phyloP scores from a whole-genome alignment of 2,888 invertebrate genomes.

The Drosophila nigricruria region DNA sequence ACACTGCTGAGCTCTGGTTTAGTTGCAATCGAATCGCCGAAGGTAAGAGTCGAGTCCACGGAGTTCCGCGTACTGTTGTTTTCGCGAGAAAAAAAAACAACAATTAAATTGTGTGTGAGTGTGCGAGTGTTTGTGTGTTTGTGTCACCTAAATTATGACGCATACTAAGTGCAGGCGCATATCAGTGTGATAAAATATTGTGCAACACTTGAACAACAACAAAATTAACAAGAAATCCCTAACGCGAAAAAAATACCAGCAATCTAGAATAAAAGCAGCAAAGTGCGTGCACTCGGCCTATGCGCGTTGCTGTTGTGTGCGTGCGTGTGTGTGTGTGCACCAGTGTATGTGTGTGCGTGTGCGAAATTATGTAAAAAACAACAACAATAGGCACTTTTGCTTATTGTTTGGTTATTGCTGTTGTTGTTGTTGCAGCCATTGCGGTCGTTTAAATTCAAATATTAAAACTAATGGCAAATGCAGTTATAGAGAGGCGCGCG shows the following conservation, averaged over 20 bases:
- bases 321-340: constrained; percentile 24
- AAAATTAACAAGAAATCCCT: constrained; percentile 28
- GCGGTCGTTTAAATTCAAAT: constrained; percentile 39
- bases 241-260: constrained; percentile 26
- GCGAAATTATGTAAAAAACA: constrained; percentile 76
- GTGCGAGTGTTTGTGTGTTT: constrained; percentile 28
- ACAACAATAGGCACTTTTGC: constrained; percentile 62
- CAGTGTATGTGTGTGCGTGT: constrained; percentile 33
- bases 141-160: constrained; percentile 71
- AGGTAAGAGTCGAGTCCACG: constrained; percentile 34
- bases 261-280: constrained; percentile 48
- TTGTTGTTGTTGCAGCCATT: constrained; percentile 15
- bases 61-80: constrained; percentile 23
- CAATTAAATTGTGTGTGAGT: constrained; percentile 39
- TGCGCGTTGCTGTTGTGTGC: constrained; percentile 31
- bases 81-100: constrained; percentile 45
- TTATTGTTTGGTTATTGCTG: constrained; percentile 41
- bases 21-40: constrained; percentile 63
- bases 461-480: constrained; percentile 50
- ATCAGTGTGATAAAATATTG: constrained; percentile 47
- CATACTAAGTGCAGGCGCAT: constrained; percentile 63
- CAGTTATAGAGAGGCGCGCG: constrained; percentile 35
- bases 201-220: constrained; percentile 47
- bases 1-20: constrained; percentile 31
- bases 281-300: constrained; percentile 64